Base-by-base conservation (phyloP, 2,113 vertebrate genomes). In the Hemiprocne comata region DNA sequence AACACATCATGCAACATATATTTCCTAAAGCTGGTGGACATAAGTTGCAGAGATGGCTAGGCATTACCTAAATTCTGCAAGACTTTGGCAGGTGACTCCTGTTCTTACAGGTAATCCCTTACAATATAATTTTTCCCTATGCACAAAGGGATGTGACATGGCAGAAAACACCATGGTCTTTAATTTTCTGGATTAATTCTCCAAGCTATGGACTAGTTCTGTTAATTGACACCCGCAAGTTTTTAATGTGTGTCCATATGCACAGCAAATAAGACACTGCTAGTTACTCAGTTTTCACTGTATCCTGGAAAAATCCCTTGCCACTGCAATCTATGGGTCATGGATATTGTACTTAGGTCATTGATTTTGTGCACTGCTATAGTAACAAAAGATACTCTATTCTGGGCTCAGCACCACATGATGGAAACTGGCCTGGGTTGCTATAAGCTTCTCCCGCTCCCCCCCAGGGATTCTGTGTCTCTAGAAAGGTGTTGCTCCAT, bases 261-360 rank as follows among this genome's bases (percentile, higher is more conserved):
- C 23, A 72, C 38, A 82, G 64, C 70, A 93, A 80, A 75, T 55
- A 89, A 70, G 67, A 65, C 33, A 31, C 62, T 89, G 26, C 34
- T 85, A 62, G 31, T 66, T 91, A 74, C 42, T 87, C 64, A 28
- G n/a, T 80, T 88, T 71, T 85, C 50, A 34, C 58, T 66, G 23
- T 51, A 89, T 80, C 72, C 78, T 94, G 87, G 62, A 95, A 95
- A 95, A 94, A 93, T 53, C 79, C 81, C 82, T 87, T 85, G 67
- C 78, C 85, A 85, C 42, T 77, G 74, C 54, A 93, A 26, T 75
- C 60, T 79, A 24, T 73, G 62, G 82, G 79, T 94, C 89, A 85
- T 44, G 88, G 71, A 51, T 90, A 67, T 89, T 91, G 85, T 74
- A 16, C 48, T 90, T 62, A 76, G 91, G 87, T 83, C 87, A 88